phyloP scores from a whole-genome alignment of 2,888 invertebrate species.

The Cryptocephalus primarius region DNA sequence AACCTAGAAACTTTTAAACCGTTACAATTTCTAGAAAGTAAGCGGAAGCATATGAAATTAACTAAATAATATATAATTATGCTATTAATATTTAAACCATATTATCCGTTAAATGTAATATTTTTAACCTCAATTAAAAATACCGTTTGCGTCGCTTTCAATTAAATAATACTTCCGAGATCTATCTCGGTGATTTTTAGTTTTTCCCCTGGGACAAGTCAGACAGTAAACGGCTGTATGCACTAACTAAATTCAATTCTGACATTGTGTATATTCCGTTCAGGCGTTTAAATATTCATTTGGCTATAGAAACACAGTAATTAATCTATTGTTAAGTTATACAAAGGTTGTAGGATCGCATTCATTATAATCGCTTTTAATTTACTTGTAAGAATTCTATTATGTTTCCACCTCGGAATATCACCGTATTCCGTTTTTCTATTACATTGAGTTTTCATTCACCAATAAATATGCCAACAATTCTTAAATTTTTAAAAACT shows the following conservation, averaged over 20 bases:
- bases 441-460: too few relatives aligned
- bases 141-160: too few relatives aligned
- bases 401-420: conserved; percentile 11
- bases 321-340: conserved; percentile 40
- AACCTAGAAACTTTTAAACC: too few relatives aligned
- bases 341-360: conserved; percentile 37
- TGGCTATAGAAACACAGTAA: conserved; percentile 38
- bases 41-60: too few relatives aligned
- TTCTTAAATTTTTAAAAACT: too few relatives aligned
- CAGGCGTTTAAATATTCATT: conserved; percentile 37
- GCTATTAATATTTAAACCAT: too few relatives aligned
- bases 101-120: too few relatives aligned
- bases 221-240: conserved; percentile 22
- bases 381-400: conserved; percentile 36
- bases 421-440: conserved; percentile 6
- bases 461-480: too few relatives aligned
- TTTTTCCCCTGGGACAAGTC: conserved; percentile 18
- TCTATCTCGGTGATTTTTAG: conserved; percentile 21
- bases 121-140: too few relatives aligned
- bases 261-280: conserved; percentile 35
- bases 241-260: conserved; percentile 33
- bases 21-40: too few relatives aligned
- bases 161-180: conserved; percentile 7
- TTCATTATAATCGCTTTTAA: conserved; percentile 40
- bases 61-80: too few relatives aligned